Evolutionary conservation across 2,888 invertebrate species (phyloP), one percentile per base, ranked within the genome.

Genomic region (Busseola fusca): DNA sequence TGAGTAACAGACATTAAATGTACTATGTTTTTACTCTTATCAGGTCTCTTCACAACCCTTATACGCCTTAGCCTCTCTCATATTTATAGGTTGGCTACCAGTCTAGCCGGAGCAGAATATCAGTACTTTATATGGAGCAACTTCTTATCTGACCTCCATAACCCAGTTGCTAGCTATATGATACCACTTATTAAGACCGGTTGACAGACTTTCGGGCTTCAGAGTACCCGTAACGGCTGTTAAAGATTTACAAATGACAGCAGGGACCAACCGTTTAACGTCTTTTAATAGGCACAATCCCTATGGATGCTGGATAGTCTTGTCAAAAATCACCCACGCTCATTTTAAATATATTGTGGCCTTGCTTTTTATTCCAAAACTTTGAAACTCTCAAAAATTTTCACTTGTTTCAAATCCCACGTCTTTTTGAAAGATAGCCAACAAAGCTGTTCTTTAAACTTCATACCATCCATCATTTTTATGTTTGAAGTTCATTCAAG

Each of bases 381-480:
- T 69, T 69, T 16, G 4, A 25, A 72, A 30, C 3, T 21, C 7
- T 34, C 14, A 7, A 42, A 66, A 75, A 12, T 75, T 65, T 37
- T 34, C n/a, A 54, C 12, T 52, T 21, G 25, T 14, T 56, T 56
- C 30, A 56, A 76, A 25, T 72, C 68, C 45, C 69, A 40, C 16
- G 37, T 72, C 16, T 48, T 37, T 50, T 16, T 30, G n/a, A 34
- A 21, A 18, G 14, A 75, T 66, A 66, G 27, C 27, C 25, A 30
- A 74, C 12, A 48, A 50, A 21, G 25, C 25, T 62, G n/a, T 27
- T 69, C 40, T 74, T 50, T 30, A 18, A 21, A 40, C 18, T 74
- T 70, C 12, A 21, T 27, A 16, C 7, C 10, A 65, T 65, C 52
- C 14, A 45, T 65, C 25, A 62, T 63, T 30, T 12, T 45, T 50